These are phyloP conservation scores for Rhamnusium bicolor DNA, from an alignment of 2,888 invertebrate genomes.

Conservation along the genomic window DNA sequence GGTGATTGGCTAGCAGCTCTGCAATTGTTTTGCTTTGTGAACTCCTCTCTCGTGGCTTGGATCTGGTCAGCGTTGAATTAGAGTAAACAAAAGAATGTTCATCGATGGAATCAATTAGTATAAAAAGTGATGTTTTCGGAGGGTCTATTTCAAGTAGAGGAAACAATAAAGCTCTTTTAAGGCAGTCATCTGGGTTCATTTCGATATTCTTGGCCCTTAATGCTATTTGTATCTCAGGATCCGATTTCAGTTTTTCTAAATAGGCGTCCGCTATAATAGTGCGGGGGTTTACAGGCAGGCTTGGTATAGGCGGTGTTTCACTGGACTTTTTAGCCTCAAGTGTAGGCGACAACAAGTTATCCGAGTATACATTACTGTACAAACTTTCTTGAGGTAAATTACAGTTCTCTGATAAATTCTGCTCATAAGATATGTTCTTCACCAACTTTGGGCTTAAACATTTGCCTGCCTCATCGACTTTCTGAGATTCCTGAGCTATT, in stretches of 20 bases:
- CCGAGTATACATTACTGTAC: constrained; percentile 65
- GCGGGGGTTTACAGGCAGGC: constrained; percentile 74
- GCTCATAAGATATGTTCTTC: constrained; percentile 57
- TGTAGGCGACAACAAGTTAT: constrained; percentile 60
- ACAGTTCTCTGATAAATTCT: constrained; percentile 59
- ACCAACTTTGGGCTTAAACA: constrained; percentile 49
- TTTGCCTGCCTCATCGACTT: constrained; percentile 46
- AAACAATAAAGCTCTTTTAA: constrained; percentile 89
- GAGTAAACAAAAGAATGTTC: constrained; percentile 79
- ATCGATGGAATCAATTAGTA: constrained; percentile 94
- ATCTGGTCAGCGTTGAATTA: constrained; percentile 74
- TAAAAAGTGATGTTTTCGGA: constrained; percentile 87
- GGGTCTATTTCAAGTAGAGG: constrained; percentile 90
- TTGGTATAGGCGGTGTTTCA: constrained; percentile 67
- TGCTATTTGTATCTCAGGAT: constrained; percentile 86
- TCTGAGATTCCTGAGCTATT: constrained; percentile 61
- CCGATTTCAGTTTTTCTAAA: constrained; percentile 83
- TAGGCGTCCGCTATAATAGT: constrained; percentile 84
- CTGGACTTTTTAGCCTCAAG: constrained; percentile 57
- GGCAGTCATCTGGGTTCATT: constrained; percentile 91
- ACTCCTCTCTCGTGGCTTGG: constrained; percentile 70
- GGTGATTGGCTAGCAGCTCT: constrained; percentile 89
- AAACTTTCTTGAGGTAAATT: constrained; percentile 62
- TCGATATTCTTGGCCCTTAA: constrained; percentile 87
- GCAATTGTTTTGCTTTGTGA: constrained; percentile 80